Conservation (phyloP, 2,888 invertebrate genomes). For the Euzetes globulus region DNA sequence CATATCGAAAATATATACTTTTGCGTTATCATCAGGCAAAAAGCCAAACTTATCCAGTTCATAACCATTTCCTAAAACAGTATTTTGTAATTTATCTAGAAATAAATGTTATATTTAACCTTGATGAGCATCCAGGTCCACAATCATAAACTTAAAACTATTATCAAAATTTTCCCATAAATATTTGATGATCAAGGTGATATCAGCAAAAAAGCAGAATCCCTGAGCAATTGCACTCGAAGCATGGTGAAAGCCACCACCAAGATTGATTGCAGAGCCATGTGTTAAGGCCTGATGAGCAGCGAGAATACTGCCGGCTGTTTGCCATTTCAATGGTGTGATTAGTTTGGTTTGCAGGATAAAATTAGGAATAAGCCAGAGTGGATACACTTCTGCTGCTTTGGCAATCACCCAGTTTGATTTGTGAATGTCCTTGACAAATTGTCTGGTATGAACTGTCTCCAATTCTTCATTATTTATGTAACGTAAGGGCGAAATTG, state of each 20-base stretch:
- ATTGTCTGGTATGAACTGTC: conserved; percentile 66
- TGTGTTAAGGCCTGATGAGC: conserved; percentile 70
- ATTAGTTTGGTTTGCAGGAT: conserved; percentile 27
- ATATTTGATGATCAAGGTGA: conserved; percentile 66
- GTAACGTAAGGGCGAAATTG: background rate
- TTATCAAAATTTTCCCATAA: conserved; percentile 53
- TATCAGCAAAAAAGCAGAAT: conserved; percentile 84
- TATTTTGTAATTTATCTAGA: too few species aligned
- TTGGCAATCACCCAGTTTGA: conserved; percentile 55
- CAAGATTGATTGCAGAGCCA: conserved; percentile 83
- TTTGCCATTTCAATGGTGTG: conserved; percentile 70
- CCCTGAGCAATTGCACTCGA: conserved; percentile 67
- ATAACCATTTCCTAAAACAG: conserved; percentile 73
- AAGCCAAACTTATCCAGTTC: conserved; percentile 56
- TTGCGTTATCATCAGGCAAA: background rate
- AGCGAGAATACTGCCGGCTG: conserved; percentile 70
- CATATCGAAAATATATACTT: conserved; percentile 79
- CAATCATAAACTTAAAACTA: conserved; percentile 55
- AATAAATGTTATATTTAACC: conserved; percentile 50
- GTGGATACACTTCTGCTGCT: conserved; percentile 67
- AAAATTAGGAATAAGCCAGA: conserved; percentile 56
- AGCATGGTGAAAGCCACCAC: conserved; percentile 87
- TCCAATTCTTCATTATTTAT: conserved; percentile 59
- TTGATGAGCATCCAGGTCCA: conserved; percentile 89
- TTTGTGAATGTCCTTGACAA: conserved; percentile 51